Conservation (phyloP, 2,888 invertebrate species). For the Aradus depressus region DNA sequence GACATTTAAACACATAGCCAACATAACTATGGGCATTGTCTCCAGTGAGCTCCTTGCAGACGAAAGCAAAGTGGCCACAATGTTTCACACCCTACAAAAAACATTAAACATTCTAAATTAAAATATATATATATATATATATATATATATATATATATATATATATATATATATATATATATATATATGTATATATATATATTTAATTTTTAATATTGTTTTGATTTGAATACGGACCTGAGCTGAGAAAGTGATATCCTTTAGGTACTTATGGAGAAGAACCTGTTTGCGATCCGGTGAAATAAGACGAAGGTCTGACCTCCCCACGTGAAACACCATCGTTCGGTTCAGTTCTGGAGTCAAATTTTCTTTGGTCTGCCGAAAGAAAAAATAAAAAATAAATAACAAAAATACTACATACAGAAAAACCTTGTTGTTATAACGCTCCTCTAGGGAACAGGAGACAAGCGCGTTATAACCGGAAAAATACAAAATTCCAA, state of each 20-base stretch:
- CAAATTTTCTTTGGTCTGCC: conserved; percentile 12
- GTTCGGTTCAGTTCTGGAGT: conserved; percentile 60
- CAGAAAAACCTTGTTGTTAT: too few species aligned
- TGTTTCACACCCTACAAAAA: conserved; percentile 54
- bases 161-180: background rate
- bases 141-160: background rate
- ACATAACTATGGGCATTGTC: conserved; percentile 51
- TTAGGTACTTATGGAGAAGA: conserved; percentile 73
- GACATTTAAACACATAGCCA: conserved; percentile 82
- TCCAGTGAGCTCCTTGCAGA: conserved; percentile 63
- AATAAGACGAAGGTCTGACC: conserved; percentile 75
- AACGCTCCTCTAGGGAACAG: background rate
- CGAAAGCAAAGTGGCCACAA: conserved; percentile 85
- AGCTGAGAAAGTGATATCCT: conserved; percentile 78
- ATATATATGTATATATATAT: conserved; percentile 3
- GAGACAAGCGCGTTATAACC: background rate
- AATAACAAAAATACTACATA: background rate
- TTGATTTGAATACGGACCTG: conserved; percentile 49
- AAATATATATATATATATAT: background rate
- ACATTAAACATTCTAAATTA: background rate
- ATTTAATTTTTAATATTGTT: background rate
- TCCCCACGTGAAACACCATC: conserved; percentile 85
- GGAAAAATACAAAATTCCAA: background rate
- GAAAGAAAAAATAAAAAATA: conserved; percentile 1
- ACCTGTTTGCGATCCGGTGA: conserved; percentile 88